These are phyloP conservation scores for Embiotoca jacksoni DNA, from an alignment of 2,113 vertebrate species.

Conservation along the genomic window DNA sequence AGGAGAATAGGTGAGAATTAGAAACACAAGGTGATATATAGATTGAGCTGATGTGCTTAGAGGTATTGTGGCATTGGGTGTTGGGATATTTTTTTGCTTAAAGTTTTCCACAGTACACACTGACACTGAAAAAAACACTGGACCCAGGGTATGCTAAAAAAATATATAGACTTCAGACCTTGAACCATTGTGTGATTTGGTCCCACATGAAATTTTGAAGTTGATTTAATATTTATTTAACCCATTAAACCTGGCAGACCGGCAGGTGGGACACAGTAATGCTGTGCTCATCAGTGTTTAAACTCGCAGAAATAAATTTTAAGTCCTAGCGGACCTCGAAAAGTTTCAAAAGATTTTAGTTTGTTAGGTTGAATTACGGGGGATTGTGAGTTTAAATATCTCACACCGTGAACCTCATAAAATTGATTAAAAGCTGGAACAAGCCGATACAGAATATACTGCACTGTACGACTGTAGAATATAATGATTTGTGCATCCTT, in stretches of 20 bases:
- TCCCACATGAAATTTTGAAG: slow-evolving; percentile 11
- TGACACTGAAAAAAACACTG: not conserved
- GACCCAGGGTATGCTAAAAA: not conserved
- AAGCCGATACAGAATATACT: not conserved
- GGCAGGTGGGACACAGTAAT: not conserved
- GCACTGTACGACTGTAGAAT: not conserved
- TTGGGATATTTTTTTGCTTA: too few species aligned
- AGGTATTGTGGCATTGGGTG: not conserved
- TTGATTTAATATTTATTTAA: slow-evolving; percentile 23
- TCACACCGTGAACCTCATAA: not conserved
- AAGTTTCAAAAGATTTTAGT: not conserved
- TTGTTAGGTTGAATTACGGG: not conserved
- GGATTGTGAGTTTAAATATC: not conserved
- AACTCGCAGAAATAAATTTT: slow-evolving; percentile 8
- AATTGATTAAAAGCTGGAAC: slow-evolving; percentile 22
- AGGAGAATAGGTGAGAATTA: slow-evolving; percentile 25
- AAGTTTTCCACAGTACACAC: not conserved
- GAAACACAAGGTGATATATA: not conserved
- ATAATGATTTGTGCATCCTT: not conserved
- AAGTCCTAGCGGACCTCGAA: not conserved
- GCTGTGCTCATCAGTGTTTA: not conserved
- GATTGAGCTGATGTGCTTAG: not conserved
- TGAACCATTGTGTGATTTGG: not conserved
- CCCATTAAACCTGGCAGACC: not conserved
- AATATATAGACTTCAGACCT: not conserved